Conservation (phyloP, 2,888 invertebrate genomes). For the Brachyptera putata region DNA sequence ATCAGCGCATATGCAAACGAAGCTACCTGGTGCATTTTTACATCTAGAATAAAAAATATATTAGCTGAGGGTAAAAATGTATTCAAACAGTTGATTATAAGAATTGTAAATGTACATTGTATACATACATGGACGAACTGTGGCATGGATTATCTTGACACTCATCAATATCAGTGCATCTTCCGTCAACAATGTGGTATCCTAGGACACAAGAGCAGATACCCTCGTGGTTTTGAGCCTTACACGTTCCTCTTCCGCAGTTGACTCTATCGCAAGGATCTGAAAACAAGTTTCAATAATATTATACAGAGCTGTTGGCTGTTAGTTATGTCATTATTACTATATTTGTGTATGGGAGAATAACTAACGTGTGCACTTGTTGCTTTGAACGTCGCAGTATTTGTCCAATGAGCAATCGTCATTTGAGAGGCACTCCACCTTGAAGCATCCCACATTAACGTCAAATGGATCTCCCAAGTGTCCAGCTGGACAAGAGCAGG, state of each 20-base stretch:
- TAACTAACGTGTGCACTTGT: slow-evolving; percentile 71
- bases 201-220: slow-evolving; percentile 72
- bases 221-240: slow-evolving; percentile 65
- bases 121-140: slow-evolving; percentile 58
- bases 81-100: neutral
- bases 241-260: slow-evolving; percentile 79
- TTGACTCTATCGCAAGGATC: slow-evolving; percentile 74
- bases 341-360: too few relatives aligned
- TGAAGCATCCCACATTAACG: slow-evolving; percentile 74
- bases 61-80: neutral
- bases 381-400: slow-evolving; percentile 67
- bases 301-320: too few relatives aligned
- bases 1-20: slow-evolving; percentile 69
- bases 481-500: slow-evolving; percentile 75
- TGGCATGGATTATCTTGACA: slow-evolving; percentile 76
- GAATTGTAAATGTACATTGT: too few relatives aligned
- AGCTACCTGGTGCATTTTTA: slow-evolving; percentile 73
- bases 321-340: too few relatives aligned
- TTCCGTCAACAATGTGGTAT: slow-evolving; percentile 60
- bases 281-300: slow-evolving; percentile 46
- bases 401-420: slow-evolving; percentile 71
- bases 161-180: slow-evolving; percentile 78
- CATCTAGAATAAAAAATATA: slow-evolving; percentile 49
- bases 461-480: slow-evolving; percentile 78
- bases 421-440: slow-evolving; percentile 78